Evolutionary conservation across 2,888 invertebrate species (phyloP), one percentile per base, ranked within the genome.

Genomic region (Micoletzkya japonica): DNA sequence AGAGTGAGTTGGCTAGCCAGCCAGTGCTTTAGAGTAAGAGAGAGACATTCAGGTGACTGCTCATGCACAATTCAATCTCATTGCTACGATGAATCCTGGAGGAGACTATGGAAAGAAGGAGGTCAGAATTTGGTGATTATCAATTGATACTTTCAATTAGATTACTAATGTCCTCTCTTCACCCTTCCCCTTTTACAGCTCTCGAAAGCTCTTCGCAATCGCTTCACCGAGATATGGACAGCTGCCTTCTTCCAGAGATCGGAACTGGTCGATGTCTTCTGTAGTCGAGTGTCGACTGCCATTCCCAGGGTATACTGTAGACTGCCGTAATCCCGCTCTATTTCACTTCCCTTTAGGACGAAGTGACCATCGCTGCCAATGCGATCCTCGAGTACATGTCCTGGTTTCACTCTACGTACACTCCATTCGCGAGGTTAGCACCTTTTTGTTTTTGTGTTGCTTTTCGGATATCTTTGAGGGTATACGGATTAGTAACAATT

Each of bases 41-140:
- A n/a, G n/a, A n/a, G n/a, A n/a, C 7, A 14, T 34, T 36, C 4
- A 66, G 26, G 74, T 84, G n/a, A 58, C 34, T 0, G 92, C 92
- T 0, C 82, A 89, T 70, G 86, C 90, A 6, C 90, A 90, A 14
- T 99, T 98, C 86, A 91, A 92, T 80, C 93, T 98, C 82, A 90
- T 97, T 71, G 95, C 94, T 1, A 99, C 98, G 0, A 99, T 99
- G 98, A 99, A 99, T 88, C 98, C 98, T 7, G 96, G 97, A 17
- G 97, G 97, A 0, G 98, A 99, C 89, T 98, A 93, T 86, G 98
- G 98, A 2, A 99, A 99, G 86, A 98, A 98, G 86, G 98, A 99
- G 87, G 90, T 90, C n/a, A 78, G 63, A 24, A 37, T 72, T 76
- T 7, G 14, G 14, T 50, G 28, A 17, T 71, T 72, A 6, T 44